Percentiles rank a stretch among this genome's conserved stretches.
Evolutionary conservation across 92 coral and sea anemone species (phyloP).

Genomic region (Isaurus tuberculatus): DNA sequence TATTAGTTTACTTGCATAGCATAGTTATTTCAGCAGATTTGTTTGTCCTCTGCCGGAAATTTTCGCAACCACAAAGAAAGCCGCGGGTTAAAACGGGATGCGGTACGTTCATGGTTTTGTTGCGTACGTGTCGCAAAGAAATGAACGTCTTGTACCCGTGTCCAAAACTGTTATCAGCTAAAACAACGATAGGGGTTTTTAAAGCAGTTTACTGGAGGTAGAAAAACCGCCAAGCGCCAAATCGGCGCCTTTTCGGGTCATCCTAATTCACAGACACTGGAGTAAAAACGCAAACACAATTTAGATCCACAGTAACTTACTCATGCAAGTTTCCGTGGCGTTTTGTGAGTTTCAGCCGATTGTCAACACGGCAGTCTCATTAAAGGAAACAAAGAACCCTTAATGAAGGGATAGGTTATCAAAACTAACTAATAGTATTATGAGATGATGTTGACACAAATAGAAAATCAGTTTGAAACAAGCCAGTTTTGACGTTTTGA

Average conservation of each 20-base stretch:
- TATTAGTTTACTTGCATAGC: constrained; percentile 25
- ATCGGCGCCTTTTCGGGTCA: not conserved
- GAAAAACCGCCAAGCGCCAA: not conserved
- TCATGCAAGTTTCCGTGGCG: constrained; percentile 21
- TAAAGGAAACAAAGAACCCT: not conserved
- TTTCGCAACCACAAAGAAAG: constrained; percentile 28
- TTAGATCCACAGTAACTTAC: not conserved
- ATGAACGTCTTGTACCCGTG: not conserved
- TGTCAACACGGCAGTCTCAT: not conserved
- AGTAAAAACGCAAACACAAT: not conserved
- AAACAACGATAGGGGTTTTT: not conserved
- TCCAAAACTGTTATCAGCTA: not conserved
- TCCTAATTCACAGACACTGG: not conserved
- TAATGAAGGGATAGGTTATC: not conserved
- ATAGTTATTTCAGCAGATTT: constrained; percentile 28
- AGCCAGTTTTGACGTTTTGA: not conserved
- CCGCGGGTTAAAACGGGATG: constrained; percentile 28
- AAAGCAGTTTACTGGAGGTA: not conserved
- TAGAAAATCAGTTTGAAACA: not conserved
- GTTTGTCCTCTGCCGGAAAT: constrained; percentile 31
- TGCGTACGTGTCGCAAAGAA: not conserved
- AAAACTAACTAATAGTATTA: not conserved
- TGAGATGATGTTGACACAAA: no score
- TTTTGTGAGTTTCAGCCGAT: not conserved
- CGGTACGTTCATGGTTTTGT: not conserved